Evolutionary conservation across 2,888 invertebrate species (phyloP), one percentile per base, ranked within the genome.

Genomic region (Matsumyia berberina): DNA sequence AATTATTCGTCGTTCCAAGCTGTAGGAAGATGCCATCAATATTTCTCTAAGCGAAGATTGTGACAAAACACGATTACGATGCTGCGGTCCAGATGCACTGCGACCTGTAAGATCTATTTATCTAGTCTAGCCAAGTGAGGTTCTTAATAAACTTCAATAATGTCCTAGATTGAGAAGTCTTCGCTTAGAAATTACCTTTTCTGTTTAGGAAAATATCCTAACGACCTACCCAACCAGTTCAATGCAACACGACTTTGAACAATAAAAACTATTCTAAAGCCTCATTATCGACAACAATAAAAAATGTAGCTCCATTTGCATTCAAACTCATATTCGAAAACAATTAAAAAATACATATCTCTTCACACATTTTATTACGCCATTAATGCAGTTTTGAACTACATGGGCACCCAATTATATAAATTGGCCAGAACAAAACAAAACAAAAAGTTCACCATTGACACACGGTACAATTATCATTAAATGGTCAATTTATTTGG

Each of bases 401-500:
- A 46, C n/a, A 19, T 58, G 17, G 29, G 6, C 1, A 11, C 29
- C 42, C 39, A 24, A n/a, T 33, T 70, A 44, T 57, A 57, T 35
- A 44, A n/a, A n/a, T n/a, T 31, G 42, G 17, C 2, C 31, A 31
- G 3, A 19, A 37, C 12, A 55, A 55, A 39, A 53, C 49, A 5
- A 46, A n/a, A n/a, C n/a, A n/a, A n/a, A n/a, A 49, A 66, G 12
- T 2, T 12, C 46, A 11, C 12, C 29, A 44, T n/a, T 44, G 15
- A 53, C 57, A 53, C 57, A 69, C n/a, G 1, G 8, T 12, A 62
- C 49, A 55, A 74, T 66, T 76, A 72, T 29, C 58, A 66, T 60
- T 70, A 76, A 76, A 82, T 69, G 24, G 76, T 51, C 69, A 51
- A 35, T 70, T 82, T 72, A 82, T 76, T 64, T 55, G 39, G 17